A percentile compares a stretch with the other conserved stretches of the same genome.
Evolutionary conservation across 2,113 vertebrate species (phyloP).

Genomic region (Hydrolagus affinis): DNA sequence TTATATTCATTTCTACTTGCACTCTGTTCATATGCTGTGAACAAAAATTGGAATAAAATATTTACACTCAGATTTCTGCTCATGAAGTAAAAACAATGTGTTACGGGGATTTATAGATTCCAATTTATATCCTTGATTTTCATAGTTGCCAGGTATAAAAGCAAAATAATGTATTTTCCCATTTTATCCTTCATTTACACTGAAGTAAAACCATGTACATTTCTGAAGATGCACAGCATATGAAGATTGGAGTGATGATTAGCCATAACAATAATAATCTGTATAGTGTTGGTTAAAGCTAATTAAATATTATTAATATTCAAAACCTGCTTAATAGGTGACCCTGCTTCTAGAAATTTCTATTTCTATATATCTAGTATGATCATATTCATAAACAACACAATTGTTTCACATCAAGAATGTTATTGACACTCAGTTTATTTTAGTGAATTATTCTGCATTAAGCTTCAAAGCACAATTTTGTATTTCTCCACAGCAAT

Average conservation of each 20-base stretch:
- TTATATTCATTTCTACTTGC: not conserved
- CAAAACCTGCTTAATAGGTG: not conserved
- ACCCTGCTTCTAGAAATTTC: not conserved
- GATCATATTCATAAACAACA: not conserved
- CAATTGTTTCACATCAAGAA: not conserved
- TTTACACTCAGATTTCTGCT: not conserved
- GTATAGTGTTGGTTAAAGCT: too few species aligned
- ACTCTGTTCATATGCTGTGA: not conserved
- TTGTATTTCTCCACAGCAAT: not conserved
- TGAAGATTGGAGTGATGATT: too few species aligned
- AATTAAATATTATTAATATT: not conserved
- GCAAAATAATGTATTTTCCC: too few species aligned
- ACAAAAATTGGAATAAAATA: not conserved
- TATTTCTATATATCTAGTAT: not conserved
- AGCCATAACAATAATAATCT: too few species aligned
- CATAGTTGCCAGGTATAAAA: too few species aligned
- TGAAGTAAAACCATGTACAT: too few species aligned
- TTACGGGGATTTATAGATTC: not conserved
- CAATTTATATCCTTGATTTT: not conserved
- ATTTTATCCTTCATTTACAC: too few species aligned
- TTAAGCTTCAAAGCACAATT: not conserved
- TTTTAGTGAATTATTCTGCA: not conserved
- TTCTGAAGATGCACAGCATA: too few species aligned
- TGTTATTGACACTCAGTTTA: not conserved
- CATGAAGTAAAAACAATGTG: not conserved